Evolutionary conservation across 2,113 vertebrate species (phyloP).

Genomic region (Amphiprion ocellaris): DNA sequence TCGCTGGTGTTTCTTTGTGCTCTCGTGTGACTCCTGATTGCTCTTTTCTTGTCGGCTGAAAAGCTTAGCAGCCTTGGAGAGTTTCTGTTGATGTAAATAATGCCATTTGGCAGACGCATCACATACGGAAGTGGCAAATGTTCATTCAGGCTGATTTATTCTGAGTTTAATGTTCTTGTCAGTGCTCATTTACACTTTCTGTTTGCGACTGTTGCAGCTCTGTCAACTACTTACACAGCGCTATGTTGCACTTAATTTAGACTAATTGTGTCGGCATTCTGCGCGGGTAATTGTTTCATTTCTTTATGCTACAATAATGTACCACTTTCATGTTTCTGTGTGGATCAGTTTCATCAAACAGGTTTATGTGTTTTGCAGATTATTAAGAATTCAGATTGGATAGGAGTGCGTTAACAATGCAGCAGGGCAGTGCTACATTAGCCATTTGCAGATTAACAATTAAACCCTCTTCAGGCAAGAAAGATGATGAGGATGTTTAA

Average conservation of each 20-base stretch:
- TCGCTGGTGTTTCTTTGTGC: neutral
- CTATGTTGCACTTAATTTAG: constrained; percentile 45
- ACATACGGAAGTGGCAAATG: constrained; percentile 57
- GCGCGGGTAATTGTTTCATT: constrained; percentile 27
- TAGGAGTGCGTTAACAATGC: neutral
- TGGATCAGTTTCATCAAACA: neutral
- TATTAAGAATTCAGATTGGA: constrained; percentile 2
- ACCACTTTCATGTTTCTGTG: constrained; percentile 20
- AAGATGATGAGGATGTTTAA: constrained; percentile 32
- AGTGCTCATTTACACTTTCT: constrained; percentile 48
- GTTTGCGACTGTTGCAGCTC: constrained; percentile 33
- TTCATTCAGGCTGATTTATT: constrained; percentile 67
- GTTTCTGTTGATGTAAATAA: constrained; percentile 62
- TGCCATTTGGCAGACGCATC: constrained; percentile 55
- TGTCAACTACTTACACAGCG: constrained; percentile 24
- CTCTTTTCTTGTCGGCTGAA: constrained; percentile 52
- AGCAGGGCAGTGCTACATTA: neutral
- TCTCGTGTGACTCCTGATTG: constrained; percentile 53
- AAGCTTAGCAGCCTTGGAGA: constrained; percentile 37
- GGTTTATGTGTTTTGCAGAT: neutral
- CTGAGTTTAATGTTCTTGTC: constrained; percentile 69
- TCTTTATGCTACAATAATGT: constrained; percentile 22
- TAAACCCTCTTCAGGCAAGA: constrained; percentile 25
- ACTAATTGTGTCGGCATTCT: constrained; percentile 53
- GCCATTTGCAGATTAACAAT: constrained; percentile 43